Evolutionary conservation across 2,888 invertebrate species (phyloP).

Genomic region (Cephus runcator): DNA sequence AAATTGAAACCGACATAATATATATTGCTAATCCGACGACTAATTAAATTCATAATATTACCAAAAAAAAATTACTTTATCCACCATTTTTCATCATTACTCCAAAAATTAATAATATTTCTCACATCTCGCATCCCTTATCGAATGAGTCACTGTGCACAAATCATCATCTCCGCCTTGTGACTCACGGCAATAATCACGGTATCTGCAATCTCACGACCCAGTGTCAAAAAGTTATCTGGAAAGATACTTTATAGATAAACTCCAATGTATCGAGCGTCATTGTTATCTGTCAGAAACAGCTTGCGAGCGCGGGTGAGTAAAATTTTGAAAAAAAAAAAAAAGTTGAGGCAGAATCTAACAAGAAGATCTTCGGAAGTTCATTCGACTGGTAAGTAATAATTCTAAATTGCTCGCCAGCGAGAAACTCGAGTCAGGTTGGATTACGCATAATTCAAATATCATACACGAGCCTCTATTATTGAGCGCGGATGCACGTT

Average conservation of each 20-base stretch:
- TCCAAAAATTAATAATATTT: not conserved
- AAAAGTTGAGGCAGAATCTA: not conserved
- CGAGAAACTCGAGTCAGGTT: not conserved
- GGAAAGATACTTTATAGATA: not conserved
- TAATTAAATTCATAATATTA: not conserved
- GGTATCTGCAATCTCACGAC: too few species aligned
- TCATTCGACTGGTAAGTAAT: not conserved
- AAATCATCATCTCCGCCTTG: not conserved
- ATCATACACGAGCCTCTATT: not conserved
- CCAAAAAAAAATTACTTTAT: not conserved
- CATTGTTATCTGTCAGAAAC: not conserved
- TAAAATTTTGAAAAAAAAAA: not conserved
- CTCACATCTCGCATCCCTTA: not conserved
- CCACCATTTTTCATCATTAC: not conserved
- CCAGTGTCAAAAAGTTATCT: too few species aligned
- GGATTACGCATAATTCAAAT: constrained; percentile 1
- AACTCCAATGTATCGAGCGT: not conserved
- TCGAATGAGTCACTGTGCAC: not conserved
- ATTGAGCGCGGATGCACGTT: not conserved
- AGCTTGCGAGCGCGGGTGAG: not conserved
- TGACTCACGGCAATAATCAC: not conserved
- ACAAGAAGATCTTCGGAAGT: not conserved
- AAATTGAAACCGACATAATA: not conserved
- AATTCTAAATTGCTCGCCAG: not conserved
- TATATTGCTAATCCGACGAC: not conserved